Conservation (phyloP, 2,113 vertebrate species). For the Eulacestoma nigropectus region DNA sequence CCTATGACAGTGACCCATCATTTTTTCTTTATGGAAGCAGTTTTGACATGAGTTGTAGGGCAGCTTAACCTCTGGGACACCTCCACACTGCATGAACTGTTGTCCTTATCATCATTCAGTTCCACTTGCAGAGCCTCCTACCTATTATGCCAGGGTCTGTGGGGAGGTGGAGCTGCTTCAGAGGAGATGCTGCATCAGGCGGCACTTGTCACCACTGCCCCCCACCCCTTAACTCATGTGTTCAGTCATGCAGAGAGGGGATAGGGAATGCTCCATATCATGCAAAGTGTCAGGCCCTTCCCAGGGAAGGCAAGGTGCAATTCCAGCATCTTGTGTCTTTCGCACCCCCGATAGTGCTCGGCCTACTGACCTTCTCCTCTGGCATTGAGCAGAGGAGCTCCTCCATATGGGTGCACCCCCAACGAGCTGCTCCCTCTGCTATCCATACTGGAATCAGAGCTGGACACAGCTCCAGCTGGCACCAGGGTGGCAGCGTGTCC, state of each 20-base stretch:
- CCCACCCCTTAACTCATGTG: not conserved
- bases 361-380: not conserved
- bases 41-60: not conserved
- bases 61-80: not conserved
- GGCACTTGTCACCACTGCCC: not conserved
- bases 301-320: not conserved
- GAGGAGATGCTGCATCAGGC: not conserved
- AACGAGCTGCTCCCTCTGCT: not conserved
- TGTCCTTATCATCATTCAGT: not conserved
- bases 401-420: not conserved
- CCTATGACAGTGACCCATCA: not conserved
- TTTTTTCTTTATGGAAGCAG: not conserved
- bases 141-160: not conserved
- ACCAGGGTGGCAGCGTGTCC: not conserved
- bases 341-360: accelerated
- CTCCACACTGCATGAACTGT: not conserved
- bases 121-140: not conserved
- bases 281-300: not conserved
- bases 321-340: not conserved
- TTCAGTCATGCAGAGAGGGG: not conserved
- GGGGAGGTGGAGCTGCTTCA: not conserved
- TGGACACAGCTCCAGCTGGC: not conserved
- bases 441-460: not conserved
- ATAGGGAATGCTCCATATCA: not conserved
- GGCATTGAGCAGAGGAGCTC: not conserved